Conservation (phyloP, 1,140 invertebrate genomes). For the Neotoxoptera formosana region DNA sequence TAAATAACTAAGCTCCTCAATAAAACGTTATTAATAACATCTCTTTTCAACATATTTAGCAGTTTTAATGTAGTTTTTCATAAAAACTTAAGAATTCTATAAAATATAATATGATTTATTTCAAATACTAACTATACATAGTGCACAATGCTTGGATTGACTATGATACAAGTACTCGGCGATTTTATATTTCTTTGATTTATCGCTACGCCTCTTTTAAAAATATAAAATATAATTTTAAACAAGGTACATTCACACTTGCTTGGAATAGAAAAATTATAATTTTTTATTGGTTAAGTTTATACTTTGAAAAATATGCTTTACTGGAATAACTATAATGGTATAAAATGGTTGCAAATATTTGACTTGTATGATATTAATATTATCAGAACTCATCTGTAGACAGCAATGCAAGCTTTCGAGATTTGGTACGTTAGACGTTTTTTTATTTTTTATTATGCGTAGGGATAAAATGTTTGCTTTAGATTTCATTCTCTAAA, state of each 20-base stretch:
- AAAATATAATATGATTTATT: not conserved
- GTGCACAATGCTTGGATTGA: not conserved
- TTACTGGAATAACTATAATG: not conserved
- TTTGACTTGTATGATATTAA: not conserved
- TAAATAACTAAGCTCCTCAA: too few relatives aligned
- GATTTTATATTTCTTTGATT: not conserved
- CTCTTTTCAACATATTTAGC: too few relatives aligned
- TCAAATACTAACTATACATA: not conserved
- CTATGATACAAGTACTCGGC: not conserved
- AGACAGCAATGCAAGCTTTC: not conserved
- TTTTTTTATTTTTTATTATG: not conserved
- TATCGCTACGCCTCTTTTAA: not conserved
- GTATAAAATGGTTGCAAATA: not conserved
- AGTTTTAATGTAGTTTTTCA: too few relatives aligned
- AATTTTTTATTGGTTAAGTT: not conserved
- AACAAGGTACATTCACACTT: not conserved
- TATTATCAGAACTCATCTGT: not conserved
- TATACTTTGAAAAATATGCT: not conserved
- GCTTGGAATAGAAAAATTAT: not conserved
- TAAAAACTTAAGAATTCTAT: not conserved
- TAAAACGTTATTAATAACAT: too few relatives aligned
- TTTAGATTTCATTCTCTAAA: slow-evolving; percentile 21
- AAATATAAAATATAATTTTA: not conserved
- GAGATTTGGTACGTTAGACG: not conserved
- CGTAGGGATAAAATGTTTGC: not conserved